A percentile compares a stretch with the other conserved stretches of the same genome.
phyloP scores from a whole-genome alignment of 2,113 vertebrate genomes.

The Oenanthe melanoleuca region DNA sequence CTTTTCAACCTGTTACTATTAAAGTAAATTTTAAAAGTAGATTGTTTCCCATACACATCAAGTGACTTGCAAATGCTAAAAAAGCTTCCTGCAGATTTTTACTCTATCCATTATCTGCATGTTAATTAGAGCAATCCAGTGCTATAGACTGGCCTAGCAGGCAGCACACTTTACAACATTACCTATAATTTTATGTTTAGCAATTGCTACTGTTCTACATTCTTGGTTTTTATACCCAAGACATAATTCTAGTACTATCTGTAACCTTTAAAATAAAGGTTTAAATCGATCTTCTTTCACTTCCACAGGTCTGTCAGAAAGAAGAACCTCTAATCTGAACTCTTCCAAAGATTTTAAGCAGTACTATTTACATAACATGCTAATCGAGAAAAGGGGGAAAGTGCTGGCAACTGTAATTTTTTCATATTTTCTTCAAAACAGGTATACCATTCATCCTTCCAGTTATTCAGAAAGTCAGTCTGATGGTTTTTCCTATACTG shows the following conservation, averaged over 20 bases:
- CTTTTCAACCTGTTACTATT: not conserved
- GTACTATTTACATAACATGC: not conserved
- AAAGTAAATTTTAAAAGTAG: not conserved
- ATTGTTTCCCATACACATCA: not conserved
- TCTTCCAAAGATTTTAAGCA: not conserved
- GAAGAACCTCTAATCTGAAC: not conserved
- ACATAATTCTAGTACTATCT: not conserved
- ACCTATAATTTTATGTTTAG: not conserved
- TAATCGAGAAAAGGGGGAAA: not conserved
- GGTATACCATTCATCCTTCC: not conserved
- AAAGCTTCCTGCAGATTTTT: not conserved
- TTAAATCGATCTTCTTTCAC: not conserved
- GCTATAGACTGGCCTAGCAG: not conserved
- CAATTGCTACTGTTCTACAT: not conserved
- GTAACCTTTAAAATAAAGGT: not conserved
- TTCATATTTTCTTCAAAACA: not conserved
- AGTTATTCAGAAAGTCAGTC: not conserved
- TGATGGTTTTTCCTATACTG: not conserved
- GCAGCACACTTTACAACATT: not conserved
- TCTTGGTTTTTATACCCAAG: not conserved
- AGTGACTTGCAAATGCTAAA: not conserved
- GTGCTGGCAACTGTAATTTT: not conserved
- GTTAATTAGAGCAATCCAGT: not conserved
- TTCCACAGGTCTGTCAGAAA: not conserved
- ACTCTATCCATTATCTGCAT: not conserved